Evolutionary conservation across 2,797 vertebrate species (phyloP).

Genomic region (Ficedula albicollis): DNA sequence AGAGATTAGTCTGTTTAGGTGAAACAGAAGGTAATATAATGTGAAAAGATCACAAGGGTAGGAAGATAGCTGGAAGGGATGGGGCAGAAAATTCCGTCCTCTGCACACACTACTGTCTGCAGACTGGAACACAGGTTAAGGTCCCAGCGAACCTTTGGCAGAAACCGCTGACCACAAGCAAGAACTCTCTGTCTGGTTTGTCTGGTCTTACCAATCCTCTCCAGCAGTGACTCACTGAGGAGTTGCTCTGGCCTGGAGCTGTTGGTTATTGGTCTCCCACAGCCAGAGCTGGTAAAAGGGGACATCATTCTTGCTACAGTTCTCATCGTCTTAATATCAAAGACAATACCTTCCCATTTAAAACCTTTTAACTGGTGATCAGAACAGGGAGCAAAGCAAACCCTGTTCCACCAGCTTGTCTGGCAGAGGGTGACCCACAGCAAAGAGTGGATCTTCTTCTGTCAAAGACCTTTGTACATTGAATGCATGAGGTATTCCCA

Average conservation of each 20-base stretch:
- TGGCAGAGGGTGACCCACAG: background rate
- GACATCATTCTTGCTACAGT: background rate
- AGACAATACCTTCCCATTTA: background rate
- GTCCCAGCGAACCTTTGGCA: background rate
- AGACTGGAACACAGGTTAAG: background rate
- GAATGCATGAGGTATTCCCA: background rate
- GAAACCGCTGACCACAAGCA: background rate
- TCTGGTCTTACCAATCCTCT: background rate
- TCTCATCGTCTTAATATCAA: background rate
- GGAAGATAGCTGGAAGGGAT: background rate
- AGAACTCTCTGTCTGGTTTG: background rate
- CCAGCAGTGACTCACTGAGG: background rate
- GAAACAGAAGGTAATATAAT: background rate
- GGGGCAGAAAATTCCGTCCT: background rate
- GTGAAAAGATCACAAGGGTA: accelerated
- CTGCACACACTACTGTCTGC: background rate
- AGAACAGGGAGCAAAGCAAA: background rate
- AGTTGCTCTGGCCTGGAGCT: background rate
- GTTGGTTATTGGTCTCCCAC: background rate
- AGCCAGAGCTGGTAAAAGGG: background rate
- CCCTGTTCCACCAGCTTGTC: background rate
- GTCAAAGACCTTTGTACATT: background rate
- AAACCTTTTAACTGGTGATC: background rate
- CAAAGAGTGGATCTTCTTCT: background rate
- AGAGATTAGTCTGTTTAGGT: background rate